Percentiles rank a stretch among this genome's conserved stretches.
These are phyloP conservation scores for Lasioglossum villosulum DNA, from an alignment of 2,888 invertebrate species.

Conservation along the genomic window DNA sequence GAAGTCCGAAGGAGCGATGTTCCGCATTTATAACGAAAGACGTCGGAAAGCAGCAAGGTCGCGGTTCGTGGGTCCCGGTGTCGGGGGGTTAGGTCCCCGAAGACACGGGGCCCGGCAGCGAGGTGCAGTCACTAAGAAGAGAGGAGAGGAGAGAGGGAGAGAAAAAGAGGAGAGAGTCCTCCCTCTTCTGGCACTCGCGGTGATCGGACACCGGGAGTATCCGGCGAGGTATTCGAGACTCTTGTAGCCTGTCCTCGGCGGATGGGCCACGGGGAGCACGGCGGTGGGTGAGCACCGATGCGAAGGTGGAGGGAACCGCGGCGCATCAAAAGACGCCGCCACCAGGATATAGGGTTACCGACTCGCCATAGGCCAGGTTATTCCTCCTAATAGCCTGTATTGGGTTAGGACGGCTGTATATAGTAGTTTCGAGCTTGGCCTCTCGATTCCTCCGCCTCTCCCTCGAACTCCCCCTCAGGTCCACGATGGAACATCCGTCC, in stretches of 20 bases:
- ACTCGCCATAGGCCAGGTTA: conserved; percentile 77
- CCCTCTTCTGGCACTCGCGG: conserved; percentile 65
- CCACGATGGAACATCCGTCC: conserved; percentile 6
- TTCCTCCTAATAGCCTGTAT: conserved; percentile 80
- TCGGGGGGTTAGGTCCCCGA: conserved; percentile 25
- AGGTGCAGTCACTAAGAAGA: conserved; percentile 23
- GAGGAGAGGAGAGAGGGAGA: conserved; percentile 45
- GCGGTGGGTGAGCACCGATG: conserved; percentile 76
- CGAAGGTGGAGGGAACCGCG: conserved; percentile 74
- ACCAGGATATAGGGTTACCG: conserved; percentile 80
- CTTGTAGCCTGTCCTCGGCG: conserved; percentile 83
- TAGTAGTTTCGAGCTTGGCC: conserved; percentile 67
- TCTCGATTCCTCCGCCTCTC: conserved; percentile 33
- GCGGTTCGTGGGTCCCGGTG: conserved; percentile 2
- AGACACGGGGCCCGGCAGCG: conserved; percentile 32
- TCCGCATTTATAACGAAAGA: conserved; percentile 47
- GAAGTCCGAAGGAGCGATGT: conserved; percentile 47
- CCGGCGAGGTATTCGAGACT: conserved; percentile 83
- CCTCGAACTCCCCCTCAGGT: neutral
- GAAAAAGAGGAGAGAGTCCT: conserved; percentile 44
- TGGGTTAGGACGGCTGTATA: conserved; percentile 71
- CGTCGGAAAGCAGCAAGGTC: conserved; percentile 39
- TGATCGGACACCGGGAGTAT: conserved; percentile 79
- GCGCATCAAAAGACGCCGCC: conserved; percentile 82
- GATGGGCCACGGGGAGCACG: conserved; percentile 80